These are phyloP conservation scores for Platyura marginata DNA, from an alignment of 1,140 invertebrate genomes.

Conservation along the genomic window DNA sequence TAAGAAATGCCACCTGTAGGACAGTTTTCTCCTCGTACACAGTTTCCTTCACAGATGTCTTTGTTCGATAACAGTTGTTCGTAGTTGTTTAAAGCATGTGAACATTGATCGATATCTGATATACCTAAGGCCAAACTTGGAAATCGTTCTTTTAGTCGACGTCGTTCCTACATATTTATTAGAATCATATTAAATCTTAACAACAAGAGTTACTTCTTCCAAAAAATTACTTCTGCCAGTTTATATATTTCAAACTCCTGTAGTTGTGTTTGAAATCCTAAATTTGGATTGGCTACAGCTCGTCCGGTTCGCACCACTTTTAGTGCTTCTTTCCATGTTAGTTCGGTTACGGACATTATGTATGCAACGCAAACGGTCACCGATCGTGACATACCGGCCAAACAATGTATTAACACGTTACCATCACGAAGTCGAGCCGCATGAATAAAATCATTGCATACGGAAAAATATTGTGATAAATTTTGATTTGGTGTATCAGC, in stretches of 20 bases:
- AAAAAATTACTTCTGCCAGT: slow-evolving; percentile 48
- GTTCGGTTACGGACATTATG: slow-evolving; percentile 81
- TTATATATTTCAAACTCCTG: slow-evolving; percentile 77
- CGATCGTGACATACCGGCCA: slow-evolving; percentile 91
- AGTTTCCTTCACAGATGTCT: slow-evolving; percentile 72
- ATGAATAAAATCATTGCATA: slow-evolving; percentile 94
- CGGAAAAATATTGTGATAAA: slow-evolving; percentile 75
- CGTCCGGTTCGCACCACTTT: slow-evolving; percentile 82
- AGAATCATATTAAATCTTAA: not conserved
- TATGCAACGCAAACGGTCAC: slow-evolving; percentile 88
- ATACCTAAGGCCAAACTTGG: slow-evolving; percentile 54
- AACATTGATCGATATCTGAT: slow-evolving; percentile 57
- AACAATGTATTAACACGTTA: slow-evolving; percentile 86
- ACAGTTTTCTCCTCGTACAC: slow-evolving; percentile 62
- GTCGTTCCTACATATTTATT: slow-evolving; percentile 45
- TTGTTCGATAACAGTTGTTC: slow-evolving; percentile 54
- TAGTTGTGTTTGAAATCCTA: slow-evolving; percentile 85
- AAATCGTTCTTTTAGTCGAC: slow-evolving; percentile 63
- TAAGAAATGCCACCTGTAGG: slow-evolving; percentile 43
- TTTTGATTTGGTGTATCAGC: slow-evolving; percentile 87
- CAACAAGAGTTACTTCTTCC: not conserved
- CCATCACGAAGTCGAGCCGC: slow-evolving; percentile 71
- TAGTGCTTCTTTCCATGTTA: slow-evolving; percentile 84
- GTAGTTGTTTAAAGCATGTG: slow-evolving; percentile 57
- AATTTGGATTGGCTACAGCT: slow-evolving; percentile 84